Evolutionary conservation across 1,140 invertebrate species (phyloP), one percentile per base, ranked within the genome.

Genomic region (Battus philenor): DNA sequence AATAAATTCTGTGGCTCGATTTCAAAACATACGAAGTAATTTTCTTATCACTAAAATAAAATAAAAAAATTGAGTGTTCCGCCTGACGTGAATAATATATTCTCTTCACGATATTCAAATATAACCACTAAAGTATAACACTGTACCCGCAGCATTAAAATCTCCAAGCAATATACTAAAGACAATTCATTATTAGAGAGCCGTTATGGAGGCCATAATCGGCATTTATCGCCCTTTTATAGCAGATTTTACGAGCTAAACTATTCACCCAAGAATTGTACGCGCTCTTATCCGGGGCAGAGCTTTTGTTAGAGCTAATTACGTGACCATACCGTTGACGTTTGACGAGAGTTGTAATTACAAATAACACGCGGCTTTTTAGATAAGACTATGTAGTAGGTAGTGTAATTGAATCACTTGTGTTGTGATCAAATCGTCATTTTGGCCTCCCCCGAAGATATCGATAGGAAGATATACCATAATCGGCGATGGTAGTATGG

Each of bases 121-220:
- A 13, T 9, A 13, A n/a, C 18, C 2, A 2, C 59, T 73, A 69
- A 65, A 65, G 60, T 44, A 47, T 65, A 11, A 26, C n/a, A n/a
- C 11, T 47, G 57, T 56, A 36, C 46, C 47, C 54, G 41, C 33
- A 6, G 16, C 50, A 48, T 52, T 67, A 63, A 60, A 81, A 81
- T 84, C 77, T 68, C 67, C 66, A 47, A 58, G 45, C 59, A 68
- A 77, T 80, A 81, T 70, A 75, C 75, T 81, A 76, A 81, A 81
- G 76, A 81, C 76, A 72, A 84, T 84, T 82, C 80, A 82, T 84
- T 84, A 84, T 84, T 82, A 80, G 74, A 72, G 71, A 60, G 59
- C 74, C 57, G 66, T 84, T 82, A 66, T 49, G 58, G 34, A 51
- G 59, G 63, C 68, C 62, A 72, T 84, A 84, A 84, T 81, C 72